These are phyloP conservation scores for Bedellia somnulentella DNA, from an alignment of 2,888 invertebrate species.

Conservation along the genomic window DNA sequence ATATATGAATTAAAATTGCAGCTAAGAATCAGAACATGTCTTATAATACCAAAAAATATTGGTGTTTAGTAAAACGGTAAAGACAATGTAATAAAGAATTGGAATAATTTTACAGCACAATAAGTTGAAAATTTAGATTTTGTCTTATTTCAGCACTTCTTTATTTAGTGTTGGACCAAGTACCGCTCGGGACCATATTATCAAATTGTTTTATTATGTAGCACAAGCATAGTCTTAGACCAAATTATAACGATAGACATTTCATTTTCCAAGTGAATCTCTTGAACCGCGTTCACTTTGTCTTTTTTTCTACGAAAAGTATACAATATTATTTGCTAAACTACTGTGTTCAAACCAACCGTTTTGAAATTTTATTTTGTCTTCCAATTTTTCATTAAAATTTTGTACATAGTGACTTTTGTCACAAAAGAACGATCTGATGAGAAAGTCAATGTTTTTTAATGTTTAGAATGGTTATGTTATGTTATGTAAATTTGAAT, in stretches of 20 bases:
- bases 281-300: not conserved
- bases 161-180: too few species aligned
- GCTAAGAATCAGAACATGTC: not conserved
- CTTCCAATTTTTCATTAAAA: not conserved
- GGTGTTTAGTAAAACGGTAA: not conserved
- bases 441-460: constrained; percentile 1
- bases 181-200: too few species aligned
- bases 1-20: not conserved
- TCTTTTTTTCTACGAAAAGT: not conserved
- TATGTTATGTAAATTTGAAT: not conserved
- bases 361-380: not conserved
- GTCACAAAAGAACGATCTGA: not conserved
- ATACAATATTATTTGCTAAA: too few species aligned
- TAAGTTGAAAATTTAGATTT: too few species aligned
- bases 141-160: too few species aligned
- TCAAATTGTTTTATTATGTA: too few species aligned
- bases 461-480: not conserved
- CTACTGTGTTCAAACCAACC: too few species aligned
- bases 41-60: not conserved
- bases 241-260: not conserved
- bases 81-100: too few species aligned
- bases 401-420: not conserved
- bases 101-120: too few species aligned
- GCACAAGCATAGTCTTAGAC: too few species aligned
- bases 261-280: not conserved